These are phyloP conservation scores for Engystomops pustulosus DNA, from an alignment of 2,113 vertebrate species.

Conservation along the genomic window DNA sequence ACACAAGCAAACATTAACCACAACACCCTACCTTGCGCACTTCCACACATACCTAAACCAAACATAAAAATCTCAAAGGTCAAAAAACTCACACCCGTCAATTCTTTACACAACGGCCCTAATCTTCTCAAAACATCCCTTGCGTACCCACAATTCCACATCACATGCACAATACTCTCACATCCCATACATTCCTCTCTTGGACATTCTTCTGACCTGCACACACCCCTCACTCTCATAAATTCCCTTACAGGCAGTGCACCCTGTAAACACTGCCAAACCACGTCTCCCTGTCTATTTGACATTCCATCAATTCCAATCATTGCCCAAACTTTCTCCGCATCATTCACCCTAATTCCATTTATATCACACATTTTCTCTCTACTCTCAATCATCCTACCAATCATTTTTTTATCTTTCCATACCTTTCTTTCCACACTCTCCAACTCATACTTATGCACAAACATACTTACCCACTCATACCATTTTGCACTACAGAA, in stretches of 20 bases:
- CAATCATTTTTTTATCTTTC: no score
- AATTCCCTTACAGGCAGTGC: not conserved
- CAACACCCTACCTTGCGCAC: no score
- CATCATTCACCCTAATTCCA: accelerated
- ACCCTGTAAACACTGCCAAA: not conserved
- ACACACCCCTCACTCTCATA: not conserved
- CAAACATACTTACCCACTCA: not conserved
- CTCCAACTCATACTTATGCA: not conserved
- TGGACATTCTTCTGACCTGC: not conserved
- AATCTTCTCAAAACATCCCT: not conserved
- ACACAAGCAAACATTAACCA: no score
- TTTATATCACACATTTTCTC: not conserved
- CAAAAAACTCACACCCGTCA: not conserved
- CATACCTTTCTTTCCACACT: no score
- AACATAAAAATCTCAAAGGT: no score
- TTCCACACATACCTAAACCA: not conserved
- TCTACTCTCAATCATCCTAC: no score
- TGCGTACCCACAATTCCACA: not conserved
- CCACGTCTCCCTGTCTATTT: not conserved
- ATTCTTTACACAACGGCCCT: not conserved
- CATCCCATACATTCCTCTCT: not conserved
- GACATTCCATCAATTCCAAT: not conserved
- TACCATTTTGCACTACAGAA: not conserved
- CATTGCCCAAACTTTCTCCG: not conserved
- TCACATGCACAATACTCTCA: not conserved